These are phyloP conservation scores for Augochlorella aurata DNA, from an alignment of 2,888 invertebrate genomes.

Conservation along the genomic window DNA sequence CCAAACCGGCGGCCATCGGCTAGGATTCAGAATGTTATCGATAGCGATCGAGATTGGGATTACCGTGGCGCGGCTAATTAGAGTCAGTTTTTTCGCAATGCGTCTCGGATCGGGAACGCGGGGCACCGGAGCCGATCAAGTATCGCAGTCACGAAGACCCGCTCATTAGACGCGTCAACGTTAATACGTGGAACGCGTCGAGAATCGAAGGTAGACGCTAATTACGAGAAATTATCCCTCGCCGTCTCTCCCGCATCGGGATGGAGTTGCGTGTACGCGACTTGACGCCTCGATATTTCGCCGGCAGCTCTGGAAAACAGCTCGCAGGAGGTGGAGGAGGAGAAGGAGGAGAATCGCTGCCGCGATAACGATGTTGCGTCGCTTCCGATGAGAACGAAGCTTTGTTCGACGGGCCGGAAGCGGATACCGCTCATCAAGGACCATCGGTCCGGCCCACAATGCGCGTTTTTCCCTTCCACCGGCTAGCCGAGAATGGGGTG, in stretches of 20 bases:
- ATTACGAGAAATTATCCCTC: constrained; percentile 29
- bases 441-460: constrained; percentile 71
- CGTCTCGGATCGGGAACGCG: background rate
- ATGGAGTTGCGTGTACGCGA: background rate
- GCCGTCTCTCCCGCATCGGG: background rate
- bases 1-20: too few species aligned
- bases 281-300: constrained; percentile 7
- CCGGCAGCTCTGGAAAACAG: background rate
- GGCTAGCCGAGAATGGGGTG: constrained; percentile 45
- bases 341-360: constrained; percentile 63
- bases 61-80: background rate
- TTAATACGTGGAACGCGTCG: constrained; percentile 9
- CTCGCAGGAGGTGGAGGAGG: background rate
- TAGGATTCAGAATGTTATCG: too few species aligned
- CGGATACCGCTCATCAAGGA: constrained; percentile 81
- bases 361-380: constrained; percentile 78
- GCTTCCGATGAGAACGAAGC: constrained; percentile 76
- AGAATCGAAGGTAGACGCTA: constrained; percentile 8
- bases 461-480: constrained; percentile 63
- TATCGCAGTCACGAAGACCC: background rate
- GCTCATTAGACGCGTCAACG: constrained; percentile 13
- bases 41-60: background rate
- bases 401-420: constrained; percentile 79
- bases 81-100: background rate
- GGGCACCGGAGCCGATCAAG: background rate